Base-by-base conservation (phyloP, 2,113 vertebrate species). In the Boleophthalmus pectinirostris region DNA sequence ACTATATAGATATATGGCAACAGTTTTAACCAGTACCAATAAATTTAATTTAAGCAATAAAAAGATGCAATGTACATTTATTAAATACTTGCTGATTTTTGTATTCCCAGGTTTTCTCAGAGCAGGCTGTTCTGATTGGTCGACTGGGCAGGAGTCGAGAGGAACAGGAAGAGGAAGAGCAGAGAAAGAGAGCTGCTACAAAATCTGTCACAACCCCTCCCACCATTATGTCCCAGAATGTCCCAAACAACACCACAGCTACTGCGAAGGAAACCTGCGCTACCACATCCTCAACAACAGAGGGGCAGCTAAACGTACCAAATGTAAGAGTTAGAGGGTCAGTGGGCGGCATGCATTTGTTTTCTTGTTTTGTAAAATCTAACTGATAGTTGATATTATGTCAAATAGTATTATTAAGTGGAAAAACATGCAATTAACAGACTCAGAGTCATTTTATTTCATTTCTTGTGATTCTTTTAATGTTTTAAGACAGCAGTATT, bases 81-180 rank as follows among this genome's bases (percentile, higher is more conserved):
- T 43, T 43, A 43, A 43, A 6, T 43, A 18, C 16, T 20, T 51
- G 47, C 16, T 43, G 38, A 43, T 43, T 18, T 51, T 51, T 51
- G 16, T 51, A 20, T 18, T 51, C 3, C 20, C 51, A 64, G 61
- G 61, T 64, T 64, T 64, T 64, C 61, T 64, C 61, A 2, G 61
- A 64, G 78, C 91, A 93, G 77, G 89, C 86, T 2, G 86, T 92
- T 23, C 85, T 92, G 63, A 89, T 92, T 68, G 88, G 87, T 61
- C 82, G 90, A 71, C 90, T 89, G 89, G 86, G 90, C 25, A 57
- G 88, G 66, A 87, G 83, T 56, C 60, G 38, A n/a, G 82, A 88
- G 79, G 88, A 90, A 67, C 68, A 86, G 58, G 72, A 87, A 53
- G 74, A 87, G 46, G 87, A 79, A 56, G 76, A 73, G 76, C 49